Conservation (phyloP, 2,797 vertebrate species). For the Malurus leucopterus region DNA sequence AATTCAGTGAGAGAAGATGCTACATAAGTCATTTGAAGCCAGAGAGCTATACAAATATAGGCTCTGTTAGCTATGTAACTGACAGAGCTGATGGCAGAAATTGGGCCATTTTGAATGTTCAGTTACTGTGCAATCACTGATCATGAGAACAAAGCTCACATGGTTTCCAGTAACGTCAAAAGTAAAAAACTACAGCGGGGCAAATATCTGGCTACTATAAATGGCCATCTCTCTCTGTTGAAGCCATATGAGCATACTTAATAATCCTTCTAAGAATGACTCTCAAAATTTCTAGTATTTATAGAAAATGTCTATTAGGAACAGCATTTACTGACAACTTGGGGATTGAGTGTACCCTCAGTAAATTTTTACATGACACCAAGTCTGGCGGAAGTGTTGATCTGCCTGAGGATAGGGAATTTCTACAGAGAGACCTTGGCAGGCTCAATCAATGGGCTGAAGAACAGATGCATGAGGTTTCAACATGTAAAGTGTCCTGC, state of each 20-base stretch:
- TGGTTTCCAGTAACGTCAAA: background rate
- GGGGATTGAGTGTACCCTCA: background rate
- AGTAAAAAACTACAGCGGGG: background rate
- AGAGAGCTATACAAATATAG: background rate
- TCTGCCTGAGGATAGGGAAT: background rate
- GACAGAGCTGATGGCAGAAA: constrained; percentile 2
- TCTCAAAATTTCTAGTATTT: background rate
- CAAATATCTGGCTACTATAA: background rate
- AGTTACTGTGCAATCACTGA: background rate
- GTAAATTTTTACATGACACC: background rate
- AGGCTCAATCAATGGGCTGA: accelerated
- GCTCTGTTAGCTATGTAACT: background rate
- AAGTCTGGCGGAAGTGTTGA: background rate
- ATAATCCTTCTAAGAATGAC: background rate
- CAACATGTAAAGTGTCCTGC: background rate
- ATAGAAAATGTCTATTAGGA: background rate
- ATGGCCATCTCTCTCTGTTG: background rate
- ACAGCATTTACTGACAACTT: background rate
- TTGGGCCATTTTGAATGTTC: background rate
- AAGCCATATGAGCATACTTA: background rate
- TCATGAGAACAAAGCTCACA: background rate
- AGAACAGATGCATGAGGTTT: background rate
- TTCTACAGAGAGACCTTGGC: background rate
- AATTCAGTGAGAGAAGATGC: constrained; percentile 23
- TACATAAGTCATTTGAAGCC: background rate